Percentiles rank a stretch among this genome's conserved stretches.
Evolutionary conservation across 2,797 vertebrate genomes (phyloP).

Genomic region (Myoxocephalus aenaeus): DNA sequence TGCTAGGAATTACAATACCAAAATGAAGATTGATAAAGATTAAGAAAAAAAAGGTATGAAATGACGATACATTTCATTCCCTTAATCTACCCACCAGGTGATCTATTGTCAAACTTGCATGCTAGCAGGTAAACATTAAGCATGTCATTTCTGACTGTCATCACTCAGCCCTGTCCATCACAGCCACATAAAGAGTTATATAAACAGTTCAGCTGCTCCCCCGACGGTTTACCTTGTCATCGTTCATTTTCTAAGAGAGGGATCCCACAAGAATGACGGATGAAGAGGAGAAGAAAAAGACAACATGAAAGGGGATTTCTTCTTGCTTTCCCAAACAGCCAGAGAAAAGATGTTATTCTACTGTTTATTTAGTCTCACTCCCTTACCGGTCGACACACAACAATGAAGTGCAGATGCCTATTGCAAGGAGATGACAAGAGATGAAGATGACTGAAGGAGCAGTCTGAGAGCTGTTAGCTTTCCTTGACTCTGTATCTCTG

Average conservation of each 20-base stretch:
- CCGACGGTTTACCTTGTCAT: slow-evolving; percentile 70
- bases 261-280: slow-evolving; percentile 74
- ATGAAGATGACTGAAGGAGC: slow-evolving; percentile 74
- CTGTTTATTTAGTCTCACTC: slow-evolving; percentile 74
- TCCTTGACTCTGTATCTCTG: slow-evolving; percentile 43
- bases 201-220: slow-evolving; percentile 71
- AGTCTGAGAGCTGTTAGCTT: slow-evolving; percentile 68
- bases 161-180: slow-evolving; percentile 69
- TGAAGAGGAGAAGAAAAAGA: slow-evolving; percentile 67
- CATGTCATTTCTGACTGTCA: slow-evolving; percentile 64
- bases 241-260: slow-evolving; percentile 65
- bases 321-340: slow-evolving; percentile 64
- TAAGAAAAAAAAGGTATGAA: too few species aligned
- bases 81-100: slow-evolving; percentile 28
- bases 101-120: slow-evolving; percentile 32
- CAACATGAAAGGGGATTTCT: slow-evolving; percentile 72
- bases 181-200: slow-evolving; percentile 65
- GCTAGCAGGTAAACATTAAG: slow-evolving; percentile 59
- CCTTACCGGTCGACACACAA: slow-evolving; percentile 67
- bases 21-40: slow-evolving; percentile 2
- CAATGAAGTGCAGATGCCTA: slow-evolving; percentile 72
- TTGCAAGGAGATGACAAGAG: slow-evolving; percentile 74
- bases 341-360: slow-evolving; percentile 56
- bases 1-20: slow-evolving; percentile 9
- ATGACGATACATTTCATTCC: not conserved